Percentiles rank a stretch among this genome's conserved stretches.
These are phyloP conservation scores for Ethmia dodecea DNA, from an alignment of 2,888 invertebrate genomes.

Conservation along the genomic window DNA sequence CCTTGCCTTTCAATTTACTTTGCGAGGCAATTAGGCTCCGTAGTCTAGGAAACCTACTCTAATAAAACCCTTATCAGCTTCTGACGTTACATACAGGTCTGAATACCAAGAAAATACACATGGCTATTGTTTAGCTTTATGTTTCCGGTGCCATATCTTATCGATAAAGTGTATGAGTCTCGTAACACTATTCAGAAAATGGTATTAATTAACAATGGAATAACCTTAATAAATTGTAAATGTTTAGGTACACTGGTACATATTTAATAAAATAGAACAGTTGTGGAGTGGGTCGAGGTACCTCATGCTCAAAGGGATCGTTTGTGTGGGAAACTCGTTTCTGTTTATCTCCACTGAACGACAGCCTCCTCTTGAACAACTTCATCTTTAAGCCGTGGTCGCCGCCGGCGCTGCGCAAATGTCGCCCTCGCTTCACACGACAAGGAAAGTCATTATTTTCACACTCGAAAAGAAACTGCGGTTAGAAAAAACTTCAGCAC, in stretches of 20 bases:
- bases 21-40: slow-evolving; percentile 36
- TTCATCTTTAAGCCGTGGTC: slow-evolving; percentile 52
- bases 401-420: slow-evolving; percentile 33
- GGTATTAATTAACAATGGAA: not conserved
- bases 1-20: slow-evolving; percentile 73
- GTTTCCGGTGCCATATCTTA: slow-evolving; percentile 12
- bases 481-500: slow-evolving; percentile 15
- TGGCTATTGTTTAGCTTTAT: slow-evolving; percentile 8
- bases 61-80: slow-evolving; percentile 44
- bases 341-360: slow-evolving; percentile 70
- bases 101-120: slow-evolving; percentile 5
- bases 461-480: slow-evolving; percentile 21
- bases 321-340: slow-evolving; percentile 61
- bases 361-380: slow-evolving; percentile 72
- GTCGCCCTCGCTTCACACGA: slow-evolving; percentile 36
- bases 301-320: slow-evolving; percentile 72
- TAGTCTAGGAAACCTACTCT: slow-evolving; percentile 34
- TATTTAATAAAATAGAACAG: slow-evolving; percentile 8
- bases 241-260: not conserved
- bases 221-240: not conserved
- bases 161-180: slow-evolving; percentile 6
- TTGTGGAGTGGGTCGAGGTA: slow-evolving; percentile 27
- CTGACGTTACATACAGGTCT: slow-evolving; percentile 12
- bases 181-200: not conserved
- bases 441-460: slow-evolving; percentile 36